A percentile compares a stretch with the other conserved stretches of the same genome.
phyloP scores from a whole-genome alignment of 2,888 invertebrate species.

The Cylindroiulus punctatus region DNA sequence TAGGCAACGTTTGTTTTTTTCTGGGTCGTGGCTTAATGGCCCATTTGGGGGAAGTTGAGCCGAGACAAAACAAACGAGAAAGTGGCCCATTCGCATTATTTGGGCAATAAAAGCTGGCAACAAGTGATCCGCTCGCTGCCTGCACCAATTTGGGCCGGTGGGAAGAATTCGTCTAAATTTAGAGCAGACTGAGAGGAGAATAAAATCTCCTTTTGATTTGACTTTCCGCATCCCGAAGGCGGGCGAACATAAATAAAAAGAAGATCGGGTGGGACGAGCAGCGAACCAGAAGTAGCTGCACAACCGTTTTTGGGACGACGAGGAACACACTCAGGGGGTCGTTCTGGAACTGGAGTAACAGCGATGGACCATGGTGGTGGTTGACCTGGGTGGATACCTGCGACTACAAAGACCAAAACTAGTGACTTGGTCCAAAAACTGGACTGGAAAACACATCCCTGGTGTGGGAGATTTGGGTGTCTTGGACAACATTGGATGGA shows the following conservation, averaged over 20 bases:
- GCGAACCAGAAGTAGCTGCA: neutral
- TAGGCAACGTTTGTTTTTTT: neutral
- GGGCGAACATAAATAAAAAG: neutral
- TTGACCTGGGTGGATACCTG: too few species aligned
- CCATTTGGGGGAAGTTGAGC: neutral
- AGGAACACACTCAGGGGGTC: neutral
- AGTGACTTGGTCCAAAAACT: too few species aligned
- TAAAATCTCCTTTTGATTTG: neutral
- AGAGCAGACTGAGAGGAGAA: neutral
- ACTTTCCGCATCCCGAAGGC: neutral
- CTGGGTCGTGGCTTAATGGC: neutral
- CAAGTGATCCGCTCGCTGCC: neutral
- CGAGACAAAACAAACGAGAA: neutral
- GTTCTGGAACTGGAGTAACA: neutral
- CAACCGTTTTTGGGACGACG: neutral
- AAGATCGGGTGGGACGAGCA: neutral
- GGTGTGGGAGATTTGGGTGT: too few species aligned
- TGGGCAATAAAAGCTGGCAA: neutral
- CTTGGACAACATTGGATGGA: too few species aligned
- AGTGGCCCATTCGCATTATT: neutral
- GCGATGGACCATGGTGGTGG: neutral
- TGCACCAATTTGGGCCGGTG: neutral
- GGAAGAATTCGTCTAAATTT: conserved; percentile 1
- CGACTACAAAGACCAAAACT: too few species aligned
- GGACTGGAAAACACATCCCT: too few species aligned